phyloP scores from a whole-genome alignment of 2,888 invertebrate species.

The Koerneria pararmatus region DNA sequence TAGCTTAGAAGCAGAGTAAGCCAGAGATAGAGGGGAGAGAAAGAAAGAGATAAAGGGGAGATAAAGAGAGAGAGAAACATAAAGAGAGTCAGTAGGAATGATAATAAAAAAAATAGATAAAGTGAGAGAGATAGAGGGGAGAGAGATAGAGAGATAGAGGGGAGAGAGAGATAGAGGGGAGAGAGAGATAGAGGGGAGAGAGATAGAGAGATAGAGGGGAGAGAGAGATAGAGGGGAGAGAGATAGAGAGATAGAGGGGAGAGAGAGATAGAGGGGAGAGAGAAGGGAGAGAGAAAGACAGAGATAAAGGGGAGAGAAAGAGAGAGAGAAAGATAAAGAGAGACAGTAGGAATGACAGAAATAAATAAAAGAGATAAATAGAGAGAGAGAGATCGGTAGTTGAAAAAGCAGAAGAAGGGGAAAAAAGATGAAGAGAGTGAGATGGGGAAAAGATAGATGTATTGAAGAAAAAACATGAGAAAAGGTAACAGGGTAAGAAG shows the following conservation, averaged over 20 bases:
- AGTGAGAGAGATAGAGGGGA: no score
- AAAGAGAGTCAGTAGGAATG: no score
- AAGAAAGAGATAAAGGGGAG: conserved; percentile 1
- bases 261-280: neutral
- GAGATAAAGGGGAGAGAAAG: neutral
- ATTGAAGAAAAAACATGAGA: conserved; percentile 3
- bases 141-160: neutral
- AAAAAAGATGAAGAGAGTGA: neutral
- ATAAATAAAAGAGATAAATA: neutral
- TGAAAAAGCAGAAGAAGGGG: no score
- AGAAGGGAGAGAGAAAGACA: neutral
- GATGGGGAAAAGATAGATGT: neutral
- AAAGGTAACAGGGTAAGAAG: neutral
- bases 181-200: neutral
- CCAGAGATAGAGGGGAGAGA: neutral
- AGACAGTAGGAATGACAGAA: conserved; percentile 4
- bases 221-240: neutral
- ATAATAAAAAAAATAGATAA: no score
- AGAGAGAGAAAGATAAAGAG: neutral
- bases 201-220: neutral
- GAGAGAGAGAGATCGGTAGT: neutral
- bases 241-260: neutral
- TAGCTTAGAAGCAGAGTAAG: neutral
- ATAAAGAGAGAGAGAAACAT: neutral
- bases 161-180: conserved; percentile 3